phyloP scores from a whole-genome alignment of 2,113 vertebrate species.

The Cottus gobio region DNA sequence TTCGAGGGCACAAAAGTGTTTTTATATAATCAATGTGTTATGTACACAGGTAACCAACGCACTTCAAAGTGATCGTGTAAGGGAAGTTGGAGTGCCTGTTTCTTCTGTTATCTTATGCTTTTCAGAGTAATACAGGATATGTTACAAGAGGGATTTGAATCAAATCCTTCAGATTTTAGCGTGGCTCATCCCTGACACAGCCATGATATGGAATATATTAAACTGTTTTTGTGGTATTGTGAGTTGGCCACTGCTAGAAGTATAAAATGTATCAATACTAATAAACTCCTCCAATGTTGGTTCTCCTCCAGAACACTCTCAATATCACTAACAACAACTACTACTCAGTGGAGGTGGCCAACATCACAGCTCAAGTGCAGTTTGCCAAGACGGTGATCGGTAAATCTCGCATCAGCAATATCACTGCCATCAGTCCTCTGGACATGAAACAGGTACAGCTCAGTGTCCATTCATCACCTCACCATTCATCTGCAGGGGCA shows the following conservation, averaged over 20 bases:
- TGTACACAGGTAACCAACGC: too few relatives aligned
- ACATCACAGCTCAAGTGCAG: conserved; percentile 93
- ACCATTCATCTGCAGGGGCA: background rate
- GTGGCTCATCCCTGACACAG: too few relatives aligned
- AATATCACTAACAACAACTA: conserved; percentile 97
- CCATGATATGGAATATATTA: too few relatives aligned
- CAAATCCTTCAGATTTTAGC: too few relatives aligned
- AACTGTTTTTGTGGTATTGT: background rate
- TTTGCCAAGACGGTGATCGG: conserved; percentile 95
- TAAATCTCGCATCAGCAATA: conserved; percentile 89
- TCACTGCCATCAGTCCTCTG: conserved; percentile 90
- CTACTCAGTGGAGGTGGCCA: conserved; percentile 92
- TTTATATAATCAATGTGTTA: too few relatives aligned
- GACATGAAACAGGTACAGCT: conserved; percentile 91
- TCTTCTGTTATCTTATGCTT: too few relatives aligned
- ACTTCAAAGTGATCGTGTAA: too few relatives aligned
- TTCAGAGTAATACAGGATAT: too few relatives aligned
- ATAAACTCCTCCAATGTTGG: background rate
- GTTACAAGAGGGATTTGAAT: too few relatives aligned
- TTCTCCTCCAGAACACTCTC: conserved; percentile 85
- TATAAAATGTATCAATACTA: background rate
- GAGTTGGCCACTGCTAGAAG: background rate
- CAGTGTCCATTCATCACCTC: background rate
- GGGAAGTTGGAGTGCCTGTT: too few relatives aligned
- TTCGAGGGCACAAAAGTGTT: too few relatives aligned